Conservation (phyloP, 2,797 vertebrate genomes). For the Parauchenoglanis punctatus region DNA sequence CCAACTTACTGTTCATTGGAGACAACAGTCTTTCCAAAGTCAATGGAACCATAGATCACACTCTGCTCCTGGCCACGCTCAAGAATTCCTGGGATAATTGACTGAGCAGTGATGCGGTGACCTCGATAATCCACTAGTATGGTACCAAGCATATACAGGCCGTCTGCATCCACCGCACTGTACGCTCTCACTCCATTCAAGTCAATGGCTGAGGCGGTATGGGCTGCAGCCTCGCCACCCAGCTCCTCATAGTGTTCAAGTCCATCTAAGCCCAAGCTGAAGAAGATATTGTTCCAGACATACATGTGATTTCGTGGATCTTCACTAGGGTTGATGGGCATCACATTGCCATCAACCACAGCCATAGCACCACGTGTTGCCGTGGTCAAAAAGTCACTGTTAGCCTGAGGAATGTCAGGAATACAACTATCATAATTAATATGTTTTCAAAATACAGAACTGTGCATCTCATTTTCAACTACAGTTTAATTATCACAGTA, state of each 20-base stretch:
- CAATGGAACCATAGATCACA: constrained; percentile 91
- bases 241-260: constrained; percentile 90
- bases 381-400: constrained; percentile 90
- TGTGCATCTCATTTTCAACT: background rate
- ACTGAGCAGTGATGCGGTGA: constrained; percentile 90
- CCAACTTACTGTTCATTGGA: constrained; percentile 50
- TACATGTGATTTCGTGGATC: constrained; percentile 94
- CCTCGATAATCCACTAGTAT: constrained; percentile 93
- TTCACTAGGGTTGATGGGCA: constrained; percentile 93
- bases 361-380: constrained; percentile 89
- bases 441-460: background rate
- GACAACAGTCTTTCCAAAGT: constrained; percentile 89
- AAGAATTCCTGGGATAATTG: constrained; percentile 91
- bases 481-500: background rate
- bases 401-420: constrained; percentile 76
- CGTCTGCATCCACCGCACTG: constrained; percentile 83
- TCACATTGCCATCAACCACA: constrained; percentile 89
- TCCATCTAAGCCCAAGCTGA: constrained; percentile 91
- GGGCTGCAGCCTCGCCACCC: constrained; percentile 89
- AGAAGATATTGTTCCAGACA: constrained; percentile 97
- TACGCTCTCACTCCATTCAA: constrained; percentile 90
- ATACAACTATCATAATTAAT: background rate
- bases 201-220: constrained; percentile 87
- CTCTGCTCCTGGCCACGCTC: constrained; percentile 92
- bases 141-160: constrained; percentile 87